These are phyloP conservation scores for Adelphocoris suturalis DNA, from an alignment of 2,888 invertebrate genomes.

Conservation along the genomic window DNA sequence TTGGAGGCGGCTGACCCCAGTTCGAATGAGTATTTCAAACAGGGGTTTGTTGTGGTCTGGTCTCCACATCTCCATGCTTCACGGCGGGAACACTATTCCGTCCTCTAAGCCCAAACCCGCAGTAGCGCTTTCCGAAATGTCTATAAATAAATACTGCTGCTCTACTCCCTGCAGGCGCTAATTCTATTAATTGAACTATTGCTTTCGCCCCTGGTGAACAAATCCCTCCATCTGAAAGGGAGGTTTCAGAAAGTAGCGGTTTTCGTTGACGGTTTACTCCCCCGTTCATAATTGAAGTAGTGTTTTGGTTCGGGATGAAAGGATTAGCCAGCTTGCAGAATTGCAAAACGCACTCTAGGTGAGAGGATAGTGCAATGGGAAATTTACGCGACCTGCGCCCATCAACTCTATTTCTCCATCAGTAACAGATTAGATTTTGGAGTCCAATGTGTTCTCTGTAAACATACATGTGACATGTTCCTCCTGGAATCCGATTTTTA, in stretches of 20 bases:
- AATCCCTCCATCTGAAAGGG: constrained; percentile 45
- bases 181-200: constrained; percentile 67
- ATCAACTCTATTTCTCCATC: constrained; percentile 16
- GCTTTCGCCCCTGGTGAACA: constrained; percentile 30
- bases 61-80: not conserved
- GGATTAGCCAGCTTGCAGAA: constrained; percentile 51
- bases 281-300: constrained; percentile 63
- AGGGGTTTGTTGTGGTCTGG: constrained; percentile 48
- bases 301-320: constrained; percentile 65
- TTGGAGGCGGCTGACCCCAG: not conserved
- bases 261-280: constrained; percentile 27
- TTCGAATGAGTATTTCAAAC: constrained; percentile 33
- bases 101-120: not conserved
- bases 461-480: constrained; percentile 15
- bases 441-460: constrained; percentile 5
- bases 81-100: not conserved
- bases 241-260: constrained; percentile 50
- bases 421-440: constrained; percentile 22
- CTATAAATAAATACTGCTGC: constrained; percentile 40
- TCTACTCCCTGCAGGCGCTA: constrained; percentile 27
- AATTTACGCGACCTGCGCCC: constrained; percentile 22
- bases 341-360: constrained; percentile 61
- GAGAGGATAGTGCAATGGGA: constrained; percentile 48
- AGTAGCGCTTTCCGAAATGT: constrained; percentile 11
- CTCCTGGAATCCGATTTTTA: not conserved